Percentiles rank a stretch among this genome's conserved stretches.
Evolutionary conservation across 2,113 vertebrate species (phyloP).

Genomic region (Dromaius novaehollandiae): DNA sequence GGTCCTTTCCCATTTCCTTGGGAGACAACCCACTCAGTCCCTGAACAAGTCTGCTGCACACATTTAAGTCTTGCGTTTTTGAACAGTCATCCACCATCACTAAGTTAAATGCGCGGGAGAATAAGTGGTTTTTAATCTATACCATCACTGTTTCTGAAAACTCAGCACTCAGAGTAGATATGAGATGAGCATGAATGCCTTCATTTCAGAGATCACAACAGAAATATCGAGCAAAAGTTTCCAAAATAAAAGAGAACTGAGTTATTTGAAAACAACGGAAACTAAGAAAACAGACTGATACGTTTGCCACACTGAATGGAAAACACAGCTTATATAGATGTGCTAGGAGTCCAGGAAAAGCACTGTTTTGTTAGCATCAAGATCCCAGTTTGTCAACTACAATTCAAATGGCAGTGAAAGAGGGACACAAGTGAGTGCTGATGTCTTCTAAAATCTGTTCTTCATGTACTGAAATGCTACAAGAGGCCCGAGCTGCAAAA

Average conservation of each 20-base stretch:
- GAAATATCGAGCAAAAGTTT: background rate
- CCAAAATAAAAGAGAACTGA: background rate
- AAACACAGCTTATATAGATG: background rate
- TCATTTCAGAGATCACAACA: background rate
- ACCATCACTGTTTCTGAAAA: background rate
- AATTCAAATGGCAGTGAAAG: rapidly evolving
- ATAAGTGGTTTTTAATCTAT: background rate
- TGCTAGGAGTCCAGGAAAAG: background rate
- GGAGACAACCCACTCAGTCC: background rate
- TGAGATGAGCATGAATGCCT: rapidly evolving
- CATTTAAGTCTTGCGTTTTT: background rate
- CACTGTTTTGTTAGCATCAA: background rate
- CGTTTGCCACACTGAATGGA: background rate
- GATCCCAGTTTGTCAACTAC: background rate
- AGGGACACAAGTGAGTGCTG: no score
- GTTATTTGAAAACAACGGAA: background rate
- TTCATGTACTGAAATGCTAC: background rate
- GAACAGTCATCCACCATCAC: background rate
- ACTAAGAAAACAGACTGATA: rapidly evolving
- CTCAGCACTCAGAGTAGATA: background rate
- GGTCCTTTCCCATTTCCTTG: background rate
- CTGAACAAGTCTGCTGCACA: background rate
- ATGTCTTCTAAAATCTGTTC: background rate
- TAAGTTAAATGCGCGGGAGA: background rate
- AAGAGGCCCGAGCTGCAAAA: background rate